Base-by-base conservation (phyloP, 1,140 invertebrate genomes). In the Sminthurides bifidus region DNA sequence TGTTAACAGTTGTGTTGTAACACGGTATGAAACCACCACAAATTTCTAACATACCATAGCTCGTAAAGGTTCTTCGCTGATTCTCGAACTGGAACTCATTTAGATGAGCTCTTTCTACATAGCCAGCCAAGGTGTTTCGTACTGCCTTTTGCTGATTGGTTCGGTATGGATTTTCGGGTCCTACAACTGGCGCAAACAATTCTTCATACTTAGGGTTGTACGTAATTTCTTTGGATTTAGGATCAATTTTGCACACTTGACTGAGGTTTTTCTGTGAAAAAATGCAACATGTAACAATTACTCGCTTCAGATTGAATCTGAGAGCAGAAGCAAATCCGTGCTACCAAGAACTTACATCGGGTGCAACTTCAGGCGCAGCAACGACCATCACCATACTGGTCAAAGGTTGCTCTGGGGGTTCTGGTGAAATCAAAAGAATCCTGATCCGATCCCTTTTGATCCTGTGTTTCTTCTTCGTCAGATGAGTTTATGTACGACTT, bases 61-160 rank as follows among this genome's bases (percentile, higher is more conserved):
- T 91, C 29, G 81, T 76, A 72, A 98, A 99, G 12, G 92, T 98
- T 68, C 92, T 76, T 59, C 95, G 77, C 68, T 99, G 93, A 70
- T 90, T 93, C 73, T 99, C 95, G 80, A 99, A 99, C 65, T 97
- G 87, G 73, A 98, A 98, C 66, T 91, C 87, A 74, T 84, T 96
- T 27, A 99, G 81, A 72, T 96, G 88, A 3, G 93, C 90, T 64
- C 84, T 80, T 70, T 99, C 96, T 3, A 96, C 85, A 77, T 82
- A 95, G 14, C 95, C 96, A 24, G 93, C 83, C 0, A 98, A 72
- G 56, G 86, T 94, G 70, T 98, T 99, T 69, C 90, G 88, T 1
- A 75, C 68, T 1, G 90, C 85, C 62, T 78, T 81, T 70, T 91
- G 82, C 68, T 95, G 91, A 66, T 88, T 78, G 1, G 90, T 92